These are phyloP conservation scores for Chrysolophus pictus DNA, from an alignment of 2,797 vertebrate genomes.

Conservation along the genomic window DNA sequence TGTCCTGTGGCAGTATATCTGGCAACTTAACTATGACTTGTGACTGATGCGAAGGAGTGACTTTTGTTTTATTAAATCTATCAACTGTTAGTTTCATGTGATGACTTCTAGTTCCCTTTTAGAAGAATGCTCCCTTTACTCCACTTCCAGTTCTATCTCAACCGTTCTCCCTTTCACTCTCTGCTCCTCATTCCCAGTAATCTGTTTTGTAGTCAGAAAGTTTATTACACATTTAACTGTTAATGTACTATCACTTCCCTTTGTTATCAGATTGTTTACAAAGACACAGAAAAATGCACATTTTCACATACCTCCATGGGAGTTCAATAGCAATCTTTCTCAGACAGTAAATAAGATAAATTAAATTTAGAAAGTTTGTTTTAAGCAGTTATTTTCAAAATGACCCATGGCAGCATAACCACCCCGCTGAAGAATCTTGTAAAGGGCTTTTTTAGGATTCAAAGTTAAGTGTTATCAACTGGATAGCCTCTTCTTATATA, in stretches of 20 bases:
- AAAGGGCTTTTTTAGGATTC: neutral
- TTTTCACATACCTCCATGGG: neutral
- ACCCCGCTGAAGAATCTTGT: neutral
- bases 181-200: neutral
- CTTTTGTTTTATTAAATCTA: neutral
- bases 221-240: neutral
- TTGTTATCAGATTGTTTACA: neutral
- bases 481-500: neutral
- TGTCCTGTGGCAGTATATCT: neutral
- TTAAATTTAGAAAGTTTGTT: neutral
- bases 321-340: neutral
- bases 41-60: neutral
- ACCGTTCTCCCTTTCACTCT: fast-evolving
- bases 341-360: neutral
- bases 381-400: neutral
- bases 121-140: neutral
- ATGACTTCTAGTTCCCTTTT: neutral
- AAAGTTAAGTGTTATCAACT: neutral
- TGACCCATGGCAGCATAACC: neutral
- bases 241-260: neutral
- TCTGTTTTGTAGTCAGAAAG: neutral
- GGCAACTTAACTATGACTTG: neutral
- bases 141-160: neutral
- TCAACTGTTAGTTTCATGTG: neutral
- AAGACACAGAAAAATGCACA: neutral